These are phyloP conservation scores for Osmerus eperlanus DNA, from an alignment of 2,113 vertebrate genomes.

Conservation along the genomic window DNA sequence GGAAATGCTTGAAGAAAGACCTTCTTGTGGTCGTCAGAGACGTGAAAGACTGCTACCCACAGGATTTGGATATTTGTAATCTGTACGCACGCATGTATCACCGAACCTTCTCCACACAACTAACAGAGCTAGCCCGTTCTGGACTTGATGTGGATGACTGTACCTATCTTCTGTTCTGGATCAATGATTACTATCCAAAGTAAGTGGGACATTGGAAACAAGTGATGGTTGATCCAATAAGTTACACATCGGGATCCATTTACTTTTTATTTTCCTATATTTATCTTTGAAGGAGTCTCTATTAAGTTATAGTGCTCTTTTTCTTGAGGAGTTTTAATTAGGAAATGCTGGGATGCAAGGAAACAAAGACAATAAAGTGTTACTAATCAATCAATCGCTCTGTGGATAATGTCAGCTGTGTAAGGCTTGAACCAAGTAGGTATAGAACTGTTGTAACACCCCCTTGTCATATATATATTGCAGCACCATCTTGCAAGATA, in stretches of 20 bases:
- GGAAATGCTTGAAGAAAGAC: conserved; percentile 77
- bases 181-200: conserved; percentile 73
- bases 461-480: conserved; percentile 18
- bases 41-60: conserved; percentile 75
- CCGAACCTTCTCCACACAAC: conserved; percentile 65
- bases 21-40: conserved; percentile 70
- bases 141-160: conserved; percentile 71
- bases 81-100: conserved; percentile 80
- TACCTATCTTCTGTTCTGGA: conserved; percentile 80
- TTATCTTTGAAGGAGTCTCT: no score
- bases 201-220: conserved; percentile 40
- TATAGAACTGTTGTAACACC: not conserved
- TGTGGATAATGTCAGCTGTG: no score
- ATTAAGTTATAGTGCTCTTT: no score
- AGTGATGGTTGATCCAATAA: no score
- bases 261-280: no score
- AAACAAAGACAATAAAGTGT: no score
- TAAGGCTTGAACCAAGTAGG: not conserved
- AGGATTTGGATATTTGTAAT: conserved; percentile 74
- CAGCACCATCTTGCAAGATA: conserved; percentile 78
- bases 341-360: no score
- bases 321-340: no score
- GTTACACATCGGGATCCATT: no score
- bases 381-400: no score
- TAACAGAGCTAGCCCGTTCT: conserved; percentile 55